Percentiles rank a stretch among this genome's conserved stretches.
Conservation (phyloP, 2,888 invertebrate species). For the Zygogramma bicolorata region DNA sequence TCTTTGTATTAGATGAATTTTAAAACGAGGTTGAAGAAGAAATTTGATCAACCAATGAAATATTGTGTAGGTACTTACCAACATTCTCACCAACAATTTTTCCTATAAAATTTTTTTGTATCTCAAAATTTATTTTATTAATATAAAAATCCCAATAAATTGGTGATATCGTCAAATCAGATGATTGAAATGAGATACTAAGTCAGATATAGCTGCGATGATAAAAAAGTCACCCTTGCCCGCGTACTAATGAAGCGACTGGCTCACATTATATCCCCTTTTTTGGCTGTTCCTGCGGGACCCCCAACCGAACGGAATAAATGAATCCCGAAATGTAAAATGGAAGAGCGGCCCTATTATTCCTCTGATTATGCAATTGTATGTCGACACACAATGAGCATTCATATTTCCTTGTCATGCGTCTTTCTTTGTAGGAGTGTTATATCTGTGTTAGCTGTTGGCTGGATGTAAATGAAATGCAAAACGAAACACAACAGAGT, state of each 20-base stretch:
- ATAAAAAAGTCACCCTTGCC: not conserved
- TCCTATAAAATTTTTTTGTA: no score
- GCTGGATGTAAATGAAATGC: slow-evolving; percentile 53
- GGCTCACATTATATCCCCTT: slow-evolving; percentile 48
- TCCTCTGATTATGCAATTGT: slow-evolving; percentile 65
- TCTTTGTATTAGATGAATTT: no score
- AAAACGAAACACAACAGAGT: slow-evolving; percentile 44
- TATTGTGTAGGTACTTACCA: no score
- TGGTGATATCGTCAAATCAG: no score
- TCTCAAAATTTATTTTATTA: no score
- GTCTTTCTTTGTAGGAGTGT: slow-evolving; percentile 60
- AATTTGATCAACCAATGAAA: no score
- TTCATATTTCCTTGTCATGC: slow-evolving; percentile 63
- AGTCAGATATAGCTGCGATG: not conserved
- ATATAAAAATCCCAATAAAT: no score
- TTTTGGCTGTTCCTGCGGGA: slow-evolving; percentile 47
- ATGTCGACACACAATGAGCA: slow-evolving; percentile 64
- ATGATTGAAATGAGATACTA: no score
- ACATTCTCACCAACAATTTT: no score
- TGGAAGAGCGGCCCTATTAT: slow-evolving; percentile 63
- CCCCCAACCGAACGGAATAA: slow-evolving; percentile 59
- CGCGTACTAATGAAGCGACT: slow-evolving; percentile 24
- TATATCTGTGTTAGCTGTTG: slow-evolving; percentile 61
- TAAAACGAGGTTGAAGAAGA: no score
- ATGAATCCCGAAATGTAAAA: slow-evolving; percentile 64